phyloP scores from a whole-genome alignment of 64 coral and sea anemone genomes.

The Pachyseris speciosa region DNA sequence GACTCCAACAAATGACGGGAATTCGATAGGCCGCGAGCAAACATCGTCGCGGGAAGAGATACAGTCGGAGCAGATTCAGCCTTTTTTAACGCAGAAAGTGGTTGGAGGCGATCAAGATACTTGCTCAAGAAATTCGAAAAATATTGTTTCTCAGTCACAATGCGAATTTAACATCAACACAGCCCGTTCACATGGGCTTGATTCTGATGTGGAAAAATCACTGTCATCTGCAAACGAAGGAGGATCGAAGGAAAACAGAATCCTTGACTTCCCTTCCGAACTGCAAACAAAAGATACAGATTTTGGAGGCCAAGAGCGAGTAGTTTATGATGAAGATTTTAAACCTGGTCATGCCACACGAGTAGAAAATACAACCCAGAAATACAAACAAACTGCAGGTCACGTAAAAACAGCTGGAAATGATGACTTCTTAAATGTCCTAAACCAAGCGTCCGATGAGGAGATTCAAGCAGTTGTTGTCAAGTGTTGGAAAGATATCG shows the following conservation, averaged over 20 bases:
- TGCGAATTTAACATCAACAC: neutral
- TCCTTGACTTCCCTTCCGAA: neutral
- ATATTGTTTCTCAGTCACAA: neutral
- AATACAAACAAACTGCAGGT: neutral
- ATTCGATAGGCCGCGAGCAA: neutral
- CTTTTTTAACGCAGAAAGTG: neutral
- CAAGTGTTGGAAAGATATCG: conserved; percentile 81
- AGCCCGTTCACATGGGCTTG: neutral
- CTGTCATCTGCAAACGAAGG: neutral
- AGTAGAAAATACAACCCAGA: neutral
- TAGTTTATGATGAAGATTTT: neutral
- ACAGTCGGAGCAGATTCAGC: neutral
- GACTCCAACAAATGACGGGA: neutral
- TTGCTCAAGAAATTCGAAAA: neutral
- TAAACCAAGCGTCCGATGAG: conserved; percentile 52
- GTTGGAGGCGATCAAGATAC: neutral
- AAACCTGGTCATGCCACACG: neutral
- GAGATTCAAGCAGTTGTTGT: conserved; percentile 53
- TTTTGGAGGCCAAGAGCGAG: neutral
- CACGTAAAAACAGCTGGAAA: neutral
- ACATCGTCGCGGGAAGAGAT: neutral
- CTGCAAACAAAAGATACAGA: neutral
- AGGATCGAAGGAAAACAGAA: neutral
- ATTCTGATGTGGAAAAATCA: neutral
- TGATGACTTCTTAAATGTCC: neutral